These are phyloP conservation scores for Dryobota labecula DNA, from an alignment of 2,888 invertebrate genomes.

Conservation along the genomic window DNA sequence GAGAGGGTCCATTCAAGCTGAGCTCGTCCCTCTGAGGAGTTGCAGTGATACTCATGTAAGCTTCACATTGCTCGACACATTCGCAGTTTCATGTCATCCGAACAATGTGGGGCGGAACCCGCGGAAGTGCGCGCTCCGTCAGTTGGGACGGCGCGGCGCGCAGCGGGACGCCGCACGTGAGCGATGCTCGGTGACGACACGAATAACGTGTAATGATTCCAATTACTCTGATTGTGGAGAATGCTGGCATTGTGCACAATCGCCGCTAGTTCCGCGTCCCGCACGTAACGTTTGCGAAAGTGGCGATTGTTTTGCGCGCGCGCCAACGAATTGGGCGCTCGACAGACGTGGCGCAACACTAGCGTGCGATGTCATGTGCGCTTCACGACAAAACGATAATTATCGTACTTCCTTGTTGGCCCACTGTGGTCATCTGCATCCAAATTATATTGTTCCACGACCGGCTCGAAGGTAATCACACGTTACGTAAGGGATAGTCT, in stretches of 20 bases:
- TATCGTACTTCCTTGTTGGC: constrained; percentile 30
- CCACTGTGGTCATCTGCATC: constrained; percentile 8
- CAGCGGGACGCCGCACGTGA: background rate
- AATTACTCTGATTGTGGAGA: constrained; percentile 50
- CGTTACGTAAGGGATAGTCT: constrained; percentile 1
- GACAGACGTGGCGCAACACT: constrained; percentile 64
- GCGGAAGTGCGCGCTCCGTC: background rate
- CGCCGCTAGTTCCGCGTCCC: constrained; percentile 48
- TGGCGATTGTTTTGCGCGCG: constrained; percentile 46
- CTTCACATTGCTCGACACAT: background rate
- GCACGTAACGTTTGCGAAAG: constrained; percentile 64
- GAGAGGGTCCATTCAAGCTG: too few relatives aligned
- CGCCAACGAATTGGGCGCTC: constrained; percentile 62
- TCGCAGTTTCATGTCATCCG: background rate
- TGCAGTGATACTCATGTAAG: too few relatives aligned
- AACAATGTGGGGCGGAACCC: constrained; percentile 7
- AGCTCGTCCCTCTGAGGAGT: background rate
- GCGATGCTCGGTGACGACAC: constrained; percentile 6
- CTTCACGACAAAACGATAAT: constrained; percentile 15
- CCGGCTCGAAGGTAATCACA: background rate
- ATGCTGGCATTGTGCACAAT: constrained; percentile 48
- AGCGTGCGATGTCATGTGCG: constrained; percentile 64
- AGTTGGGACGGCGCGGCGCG: too few relatives aligned
- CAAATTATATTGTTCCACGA: constrained; percentile 7
- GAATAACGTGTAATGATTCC: constrained; percentile 36